Percentiles rank a stretch among this genome's conserved stretches.
Conservation (phyloP, 2,888 invertebrate genomes). For the Cephus rjabovi region DNA sequence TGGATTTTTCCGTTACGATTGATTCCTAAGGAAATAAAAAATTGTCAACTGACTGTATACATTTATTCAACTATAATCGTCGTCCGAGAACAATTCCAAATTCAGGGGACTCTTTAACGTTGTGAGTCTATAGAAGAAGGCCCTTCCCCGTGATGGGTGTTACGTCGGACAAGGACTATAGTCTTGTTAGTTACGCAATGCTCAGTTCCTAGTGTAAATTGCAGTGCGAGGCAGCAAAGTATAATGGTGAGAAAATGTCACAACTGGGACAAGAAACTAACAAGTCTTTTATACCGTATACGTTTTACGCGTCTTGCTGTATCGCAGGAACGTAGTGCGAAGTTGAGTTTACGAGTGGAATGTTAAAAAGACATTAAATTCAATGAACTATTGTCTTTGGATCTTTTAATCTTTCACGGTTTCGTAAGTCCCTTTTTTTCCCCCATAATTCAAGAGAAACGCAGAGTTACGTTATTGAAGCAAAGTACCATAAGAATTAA, state of each 20-base stretch:
- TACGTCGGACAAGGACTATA: not conserved
- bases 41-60: not conserved
- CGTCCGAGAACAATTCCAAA: not conserved
- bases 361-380: not conserved
- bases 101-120: not conserved
- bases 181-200: not conserved
- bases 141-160: not conserved
- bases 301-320: not conserved
- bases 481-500: not conserved
- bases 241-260: not conserved
- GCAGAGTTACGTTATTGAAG: not conserved
- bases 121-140: not conserved
- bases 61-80: not conserved
- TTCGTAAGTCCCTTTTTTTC: not conserved
- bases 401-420: not conserved
- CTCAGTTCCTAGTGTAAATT: not conserved
- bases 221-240: not conserved
- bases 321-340: not conserved
- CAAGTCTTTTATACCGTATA: not conserved
- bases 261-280: not conserved
- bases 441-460: not conserved
- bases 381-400: not conserved
- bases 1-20: not conserved
- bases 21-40: not conserved
- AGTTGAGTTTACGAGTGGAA: not conserved